Base-by-base conservation (phyloP, 2,888 invertebrate species). In the Chromoteleia sp. region DNA sequence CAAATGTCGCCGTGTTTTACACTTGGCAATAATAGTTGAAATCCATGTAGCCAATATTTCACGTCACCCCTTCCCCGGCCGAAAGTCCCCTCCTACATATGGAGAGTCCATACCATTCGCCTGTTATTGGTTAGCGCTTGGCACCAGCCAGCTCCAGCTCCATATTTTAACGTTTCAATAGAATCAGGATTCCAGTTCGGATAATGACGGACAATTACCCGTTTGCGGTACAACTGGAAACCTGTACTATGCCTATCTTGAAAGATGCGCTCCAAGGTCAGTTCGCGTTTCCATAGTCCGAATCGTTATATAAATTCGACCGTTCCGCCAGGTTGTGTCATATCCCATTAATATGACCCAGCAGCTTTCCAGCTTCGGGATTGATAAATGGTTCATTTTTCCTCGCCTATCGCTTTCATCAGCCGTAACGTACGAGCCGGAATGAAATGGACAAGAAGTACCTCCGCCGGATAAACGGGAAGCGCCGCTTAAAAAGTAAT, bases 1-100 rank as follows among this genome's bases (percentile, higher is more conserved):
- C 91, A 92, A 92, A 92, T 91, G 91, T 91, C 89, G 88, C 91
- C 91, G 88, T 92, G 91, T 91, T 92, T 92, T 91, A 91, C 91
- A 92, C 90, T 88, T 87, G 88, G 88, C 88, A 91, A 92, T 92
- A 92, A 92, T 91, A 91, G 91, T 91, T 88, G 90, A 89, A 92
- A 91, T 91, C 89, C 90, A 90, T 90, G 90, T 91, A 90, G 90
- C 87, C 89, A 89, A 92, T 92, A 92, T 91, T 91, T 92, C 91
- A 91, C 82, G 87, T 87, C 90, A 89, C 88, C 90, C 89, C 88
- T 81, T 80, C 70, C 65, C 15, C 17, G 43, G 3, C 14, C 39
- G 61, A 50, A 48, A 30, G n/a, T 41, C 45, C 80, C 81, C 79
- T 79, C 75, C 81, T 83, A 84, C 82, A 83, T 70, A 80, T 81